Conservation (phyloP, 1,140 invertebrate genomes). For the Drosophila pandora region DNA sequence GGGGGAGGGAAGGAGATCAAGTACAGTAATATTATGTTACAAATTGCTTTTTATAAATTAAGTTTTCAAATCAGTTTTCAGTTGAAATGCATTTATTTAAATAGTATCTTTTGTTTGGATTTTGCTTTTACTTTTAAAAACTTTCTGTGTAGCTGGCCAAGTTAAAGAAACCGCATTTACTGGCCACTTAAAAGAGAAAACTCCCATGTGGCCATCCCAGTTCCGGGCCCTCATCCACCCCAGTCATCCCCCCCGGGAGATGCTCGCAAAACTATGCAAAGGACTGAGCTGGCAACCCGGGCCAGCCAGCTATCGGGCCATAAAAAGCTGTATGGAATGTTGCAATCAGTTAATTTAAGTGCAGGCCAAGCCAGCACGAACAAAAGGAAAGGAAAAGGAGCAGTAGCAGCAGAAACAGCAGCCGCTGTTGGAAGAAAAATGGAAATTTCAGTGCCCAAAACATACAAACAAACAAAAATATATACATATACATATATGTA, state of each 20-base stretch:
- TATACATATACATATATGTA: neutral
- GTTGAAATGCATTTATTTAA: neutral
- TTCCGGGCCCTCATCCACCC: neutral
- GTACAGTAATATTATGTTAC: neutral
- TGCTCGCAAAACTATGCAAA: conserved; percentile 52
- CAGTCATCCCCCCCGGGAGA: neutral
- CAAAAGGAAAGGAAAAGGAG: conserved; percentile 28
- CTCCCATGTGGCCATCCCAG: conserved; percentile 54
- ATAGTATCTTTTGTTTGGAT: no score
- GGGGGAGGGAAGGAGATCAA: conserved; percentile 6
- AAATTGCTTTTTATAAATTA: neutral
- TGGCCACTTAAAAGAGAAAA: conserved; percentile 68
- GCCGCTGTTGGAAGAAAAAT: conserved; percentile 52
- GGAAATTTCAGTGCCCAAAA: conserved; percentile 75
- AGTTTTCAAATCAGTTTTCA: neutral
- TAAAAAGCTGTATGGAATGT: conserved; percentile 80
- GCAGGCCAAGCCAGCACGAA: conserved; percentile 63
- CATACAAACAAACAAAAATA: conserved; percentile 23
- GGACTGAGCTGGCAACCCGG: conserved; percentile 23
- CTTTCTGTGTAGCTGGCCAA: conserved; percentile 20
- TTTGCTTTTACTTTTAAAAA: no score
- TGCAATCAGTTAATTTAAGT: conserved; percentile 82
- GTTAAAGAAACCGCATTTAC: conserved; percentile 62
- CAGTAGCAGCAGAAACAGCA: conserved; percentile 15
- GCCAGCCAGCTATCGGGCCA: conserved; percentile 31